Evolutionary conservation across 1,140 invertebrate species (phyloP).

Genomic region (Cyclina sinensis): DNA sequence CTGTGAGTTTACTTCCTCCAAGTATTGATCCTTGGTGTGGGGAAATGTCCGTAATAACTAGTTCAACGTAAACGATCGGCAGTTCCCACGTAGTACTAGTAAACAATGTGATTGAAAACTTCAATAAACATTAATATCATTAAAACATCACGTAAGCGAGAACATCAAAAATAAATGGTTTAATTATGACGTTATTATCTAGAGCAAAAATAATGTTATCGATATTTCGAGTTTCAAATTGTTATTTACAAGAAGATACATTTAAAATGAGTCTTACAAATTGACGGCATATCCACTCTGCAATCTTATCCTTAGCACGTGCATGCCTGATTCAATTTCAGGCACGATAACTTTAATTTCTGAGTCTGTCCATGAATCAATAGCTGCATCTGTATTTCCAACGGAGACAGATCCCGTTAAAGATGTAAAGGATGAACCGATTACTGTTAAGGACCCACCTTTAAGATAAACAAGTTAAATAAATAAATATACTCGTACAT

Average conservation of each 20-base stretch:
- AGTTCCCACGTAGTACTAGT: background rate
- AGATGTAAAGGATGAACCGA: constrained; percentile 6
- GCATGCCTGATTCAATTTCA: background rate
- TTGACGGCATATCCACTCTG: constrained; percentile 22
- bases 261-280: no score
- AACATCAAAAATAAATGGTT: no score
- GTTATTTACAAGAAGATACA: no score
- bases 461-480: background rate
- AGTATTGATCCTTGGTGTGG: constrained; percentile 76
- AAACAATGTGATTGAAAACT: no score
- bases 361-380: constrained; percentile 37
- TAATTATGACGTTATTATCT: no score
- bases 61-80: constrained; percentile 30
- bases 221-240: no score
- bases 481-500: no score
- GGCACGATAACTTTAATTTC: background rate
- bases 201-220: no score
- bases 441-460: constrained; percentile 43
- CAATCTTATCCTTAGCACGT: background rate
- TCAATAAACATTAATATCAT: no score
- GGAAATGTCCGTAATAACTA: constrained; percentile 73
- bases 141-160: no score
- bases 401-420: constrained; percentile 7
- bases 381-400: background rate
- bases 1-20: constrained; percentile 80